Evolutionary conservation across 2,888 invertebrate genomes (phyloP), one percentile per base, ranked within the genome.

Genomic region (Acrocyrtus sp.): DNA sequence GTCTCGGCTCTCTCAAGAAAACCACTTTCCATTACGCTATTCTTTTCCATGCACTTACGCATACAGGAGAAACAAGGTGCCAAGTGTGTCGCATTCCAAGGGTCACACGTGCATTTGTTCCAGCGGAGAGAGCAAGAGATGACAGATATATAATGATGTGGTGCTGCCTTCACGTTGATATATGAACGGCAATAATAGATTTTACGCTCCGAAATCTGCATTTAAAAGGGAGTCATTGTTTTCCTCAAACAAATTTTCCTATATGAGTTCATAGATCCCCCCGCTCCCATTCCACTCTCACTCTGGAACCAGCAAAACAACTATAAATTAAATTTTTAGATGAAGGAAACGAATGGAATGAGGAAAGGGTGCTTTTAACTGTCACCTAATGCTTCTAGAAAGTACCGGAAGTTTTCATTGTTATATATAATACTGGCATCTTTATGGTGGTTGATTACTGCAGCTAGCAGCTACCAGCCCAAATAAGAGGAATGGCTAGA

Each of bases 81-180:
- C 78, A 80, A 80, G 72, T 80, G 77, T 73, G 72, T 63, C 72
- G 74, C 67, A 67, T 74, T 73, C 75, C 73, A 56, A 61, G 63
- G 79, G 79, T 79, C 77, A 78, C 79, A 79, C 78, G 79, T 79
- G 77, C 76, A 79, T 79, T 74, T 72, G 51, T 65, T 58, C 58
- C 56, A 27, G 51, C 26, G 8, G 26, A 29, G n/a, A n/a, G n/a
- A n/a, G n/a, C n/a, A 43, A 43, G 48, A 19, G 21, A 48, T 3
- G 21, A 21, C 10, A 19, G 48, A 48, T 3, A 48, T n/a, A 5
- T 48, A 21, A 19, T 45, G 45, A 10, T n/a, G 21, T 48, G 10
- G 48, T 17, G n/a, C 45, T 48, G 19, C 48, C 19, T 21, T 48
- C 48, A 48, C 21, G 19, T 34, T 34, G 34, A 34, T 34, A 12